phyloP scores from a whole-genome alignment of 53 echinoderm and acorn worm species.

The Luidia sarsii region DNA sequence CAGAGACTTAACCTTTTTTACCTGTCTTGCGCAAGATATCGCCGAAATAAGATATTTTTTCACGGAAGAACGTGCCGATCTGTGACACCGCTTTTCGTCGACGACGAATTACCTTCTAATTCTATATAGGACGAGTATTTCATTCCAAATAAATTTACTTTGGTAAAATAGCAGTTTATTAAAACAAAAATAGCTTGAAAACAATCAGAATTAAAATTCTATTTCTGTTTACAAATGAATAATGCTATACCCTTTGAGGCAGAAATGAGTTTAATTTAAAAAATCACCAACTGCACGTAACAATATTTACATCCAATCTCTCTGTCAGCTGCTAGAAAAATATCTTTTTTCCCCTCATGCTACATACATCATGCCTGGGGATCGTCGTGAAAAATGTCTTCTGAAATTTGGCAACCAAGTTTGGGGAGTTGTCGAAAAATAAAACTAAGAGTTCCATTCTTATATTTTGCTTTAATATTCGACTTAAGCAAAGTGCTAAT shows the following conservation, averaged over 20 bases:
- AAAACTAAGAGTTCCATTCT: too few relatives aligned
- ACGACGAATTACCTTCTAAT: slow-evolving; percentile 20
- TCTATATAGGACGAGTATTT: slow-evolving; percentile 10
- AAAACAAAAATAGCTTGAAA: too few relatives aligned
- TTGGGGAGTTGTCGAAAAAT: too few relatives aligned
- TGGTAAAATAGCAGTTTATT: too few relatives aligned
- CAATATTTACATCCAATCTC: neutral
- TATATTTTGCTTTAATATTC: too few relatives aligned
- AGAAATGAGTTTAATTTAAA: too few relatives aligned
- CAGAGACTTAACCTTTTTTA: neutral
- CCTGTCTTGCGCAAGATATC: slow-evolving; percentile 43
- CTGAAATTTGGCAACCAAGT: too few relatives aligned
- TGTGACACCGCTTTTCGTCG: slow-evolving; percentile 40
- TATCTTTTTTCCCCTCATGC: slow-evolving; percentile 34
- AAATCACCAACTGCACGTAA: slow-evolving; percentile 37
- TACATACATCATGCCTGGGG: neutral
- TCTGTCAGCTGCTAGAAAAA: slow-evolving; percentile 40
- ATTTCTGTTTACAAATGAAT: too few relatives aligned
- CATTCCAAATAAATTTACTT: neutral
- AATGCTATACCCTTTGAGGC: too few relatives aligned
- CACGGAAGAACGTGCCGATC: slow-evolving; percentile 20
- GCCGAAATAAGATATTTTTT: slow-evolving; percentile 13
- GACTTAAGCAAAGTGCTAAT: too few relatives aligned
- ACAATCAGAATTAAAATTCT: too few relatives aligned
- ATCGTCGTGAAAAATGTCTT: neutral